Base-by-base conservation (phyloP, 1,140 invertebrate species). In the Hycleus cichorii region DNA sequence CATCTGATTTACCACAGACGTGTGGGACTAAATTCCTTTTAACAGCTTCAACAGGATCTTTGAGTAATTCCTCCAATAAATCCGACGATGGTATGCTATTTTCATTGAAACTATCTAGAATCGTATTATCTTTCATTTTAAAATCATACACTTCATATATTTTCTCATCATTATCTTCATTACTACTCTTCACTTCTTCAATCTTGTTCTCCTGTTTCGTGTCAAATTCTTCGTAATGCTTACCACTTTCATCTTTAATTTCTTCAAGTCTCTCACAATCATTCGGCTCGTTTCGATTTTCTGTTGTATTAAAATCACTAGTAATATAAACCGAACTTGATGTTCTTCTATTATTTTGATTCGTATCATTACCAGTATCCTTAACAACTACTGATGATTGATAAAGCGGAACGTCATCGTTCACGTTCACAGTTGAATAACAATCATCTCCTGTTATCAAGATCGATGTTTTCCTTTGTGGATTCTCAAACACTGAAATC, bases 361-460 rank as follows among this genome's bases (percentile, higher is more conserved):
- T 52, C 11, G 58, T 56, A 12, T 59, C 49, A 12, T 54, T 60
- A 8, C 48, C 64, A 11, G 57, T 47, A 71, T 81, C 80, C 63
- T 80, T 81, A 25, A 85, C 82, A 38, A 84, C 81, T 39, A 85
- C 83, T 2, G 83, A 85, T 11, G 83, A 85, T 59, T 84, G 81
- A 71, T 85, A 85, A 39, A 84, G 73, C 8, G 82, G 80, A 9
- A 79, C 78, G 55, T 81, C 76, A 55, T 80, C 81, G 38, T 76
- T 79, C 0, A 82, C 80, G 64, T 83, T 84, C 68, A 83, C 78
- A 3, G 80, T 83, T 26, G 81, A 81, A 67, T 84, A 84, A 72
- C 83, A 85, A 71, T 84, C 80, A 63, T 88, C 84, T 4, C 84
- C 84, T 65, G 82, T 88, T 54, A 89, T 88, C 71, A 87, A 73